These are phyloP conservation scores for Smithornis capensis DNA, from an alignment of 2,113 vertebrate species.

Conservation along the genomic window DNA sequence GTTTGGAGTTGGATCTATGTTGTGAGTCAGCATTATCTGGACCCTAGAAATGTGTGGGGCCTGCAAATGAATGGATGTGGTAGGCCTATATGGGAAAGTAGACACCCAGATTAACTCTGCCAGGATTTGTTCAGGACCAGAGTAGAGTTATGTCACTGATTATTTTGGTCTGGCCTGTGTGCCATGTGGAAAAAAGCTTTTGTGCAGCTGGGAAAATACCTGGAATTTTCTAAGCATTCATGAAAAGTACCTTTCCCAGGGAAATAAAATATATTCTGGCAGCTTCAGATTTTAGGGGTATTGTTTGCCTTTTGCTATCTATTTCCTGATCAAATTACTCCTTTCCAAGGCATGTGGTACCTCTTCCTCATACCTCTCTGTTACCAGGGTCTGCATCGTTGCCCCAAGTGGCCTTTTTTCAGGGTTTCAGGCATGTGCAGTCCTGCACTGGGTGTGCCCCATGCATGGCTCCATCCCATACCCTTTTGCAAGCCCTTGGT, in stretches of 20 bases:
- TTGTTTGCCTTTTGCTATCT: background rate
- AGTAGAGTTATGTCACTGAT: background rate
- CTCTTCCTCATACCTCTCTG: background rate
- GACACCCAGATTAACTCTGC: background rate
- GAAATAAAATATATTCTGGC: background rate
- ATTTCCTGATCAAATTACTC: background rate
- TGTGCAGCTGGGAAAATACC: background rate
- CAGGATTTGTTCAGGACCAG: background rate
- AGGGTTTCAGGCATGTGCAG: background rate
- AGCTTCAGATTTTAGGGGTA: background rate
- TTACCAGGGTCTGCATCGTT: background rate
- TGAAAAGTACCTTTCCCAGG: background rate
- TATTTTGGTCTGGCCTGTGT: background rate
- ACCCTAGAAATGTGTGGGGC: accelerated
- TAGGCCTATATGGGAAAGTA: background rate
- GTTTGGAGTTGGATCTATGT: background rate
- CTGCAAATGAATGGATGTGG: background rate
- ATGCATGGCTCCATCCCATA: accelerated
- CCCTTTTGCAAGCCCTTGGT: accelerated
- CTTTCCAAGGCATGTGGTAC: background rate
- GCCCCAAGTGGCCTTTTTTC: background rate
- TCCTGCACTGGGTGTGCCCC: accelerated
- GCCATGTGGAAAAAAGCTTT: background rate
- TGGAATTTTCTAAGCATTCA: background rate
- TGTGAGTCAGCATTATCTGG: background rate